Base-by-base conservation (phyloP, 2,888 invertebrate genomes). In the Drosophila affinis region DNA sequence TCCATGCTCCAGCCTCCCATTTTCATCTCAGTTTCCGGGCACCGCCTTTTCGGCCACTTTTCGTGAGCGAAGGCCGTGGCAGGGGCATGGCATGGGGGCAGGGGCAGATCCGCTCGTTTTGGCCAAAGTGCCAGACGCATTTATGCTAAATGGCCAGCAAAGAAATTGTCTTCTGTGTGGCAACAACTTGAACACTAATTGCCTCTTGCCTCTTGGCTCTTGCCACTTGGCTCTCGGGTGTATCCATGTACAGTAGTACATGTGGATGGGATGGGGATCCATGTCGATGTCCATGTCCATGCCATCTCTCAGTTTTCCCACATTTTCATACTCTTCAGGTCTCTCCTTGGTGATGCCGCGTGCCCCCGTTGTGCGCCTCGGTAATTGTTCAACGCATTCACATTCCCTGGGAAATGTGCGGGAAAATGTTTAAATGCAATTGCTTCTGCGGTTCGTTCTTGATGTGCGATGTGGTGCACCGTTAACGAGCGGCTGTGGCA, bases 111-210 rank as follows among this genome's bases (percentile, higher is more conserved):
- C 47, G 63, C 63, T 78, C 14, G 39, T 64, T 62, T 72, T 62
- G 58, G 67, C 58, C 61, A 46, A 60, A 82, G 70, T 85, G 80
- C 44, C 72, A 65, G 55, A n/a, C 62, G 32, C 69, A 73, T 70
- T 83, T 84, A 77, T 78, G 74, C 79, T 86, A 86, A 83, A 80
- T 77, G 78, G 54, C 62, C 45, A 54, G 62, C 65, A 61, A 72
- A 72, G 60, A 65, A 65, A 62, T 59, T 67, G 67, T 62, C 53
- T 49, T 34, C 29, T 17, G 32, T 61, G 69, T 45, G 61, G 49
- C 60, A 68, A 59, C 67, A 61, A 73, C 76, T 76, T 68, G 58
- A 48, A 71, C 29, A 70, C 75, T 77, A 77, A 82, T 82, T 82
- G 77, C 78, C 72, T 51, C 45, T 59, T 39, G 34, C 5, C 24